Base-by-base conservation (phyloP, 2,797 vertebrate genomes). In the Chaetophractus vellerosus region DNA sequence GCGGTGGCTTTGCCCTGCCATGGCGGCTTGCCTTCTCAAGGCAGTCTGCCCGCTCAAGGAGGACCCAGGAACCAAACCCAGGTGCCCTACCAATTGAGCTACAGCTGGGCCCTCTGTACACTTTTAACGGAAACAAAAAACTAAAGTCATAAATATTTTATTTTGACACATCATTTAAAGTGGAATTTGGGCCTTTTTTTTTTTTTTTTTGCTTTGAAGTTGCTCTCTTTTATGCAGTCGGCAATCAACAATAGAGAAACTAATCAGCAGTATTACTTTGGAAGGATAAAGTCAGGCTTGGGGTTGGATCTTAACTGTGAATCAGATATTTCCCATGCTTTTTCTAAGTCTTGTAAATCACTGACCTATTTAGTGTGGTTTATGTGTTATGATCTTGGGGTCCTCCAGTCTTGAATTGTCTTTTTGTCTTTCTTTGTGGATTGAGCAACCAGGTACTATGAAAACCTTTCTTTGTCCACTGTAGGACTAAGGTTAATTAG, bases 41-140 rank as follows among this genome's bases (percentile, higher is more conserved):
- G n/a, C n/a, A n/a, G n/a, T n/a, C n/a, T n/a, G n/a, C n/a, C n/a
- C n/a, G n/a, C n/a, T n/a, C n/a, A n/a, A n/a, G n/a, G n/a, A n/a
- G n/a, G n/a, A n/a, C n/a, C n/a, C n/a, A n/a, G n/a, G n/a, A n/a
- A n/a, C n/a, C n/a, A n/a, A n/a, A n/a, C n/a, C n/a, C n/a, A n/a
- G n/a, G n/a, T n/a, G n/a, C n/a, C n/a, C n/a, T n/a, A n/a, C n/a
- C n/a, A n/a, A n/a, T n/a, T n/a, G n/a, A n/a, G n/a, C n/a, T n/a
- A n/a, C n/a, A n/a, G n/a, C n/a, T n/a, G n/a, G n/a, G n/a, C n/a
- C n/a, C n/a, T n/a, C n/a, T n/a, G n/a, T 52, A 41, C 0, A 15
- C 41, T 93, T 94, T 76, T 14, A 66, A 6, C 24, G 85, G 38
- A 88, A 95, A 76, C 33, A 48, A 64, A 89, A 61, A 36, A 7